phyloP scores from a whole-genome alignment of 2,797 vertebrate species.

The Channallabes apus region DNA sequence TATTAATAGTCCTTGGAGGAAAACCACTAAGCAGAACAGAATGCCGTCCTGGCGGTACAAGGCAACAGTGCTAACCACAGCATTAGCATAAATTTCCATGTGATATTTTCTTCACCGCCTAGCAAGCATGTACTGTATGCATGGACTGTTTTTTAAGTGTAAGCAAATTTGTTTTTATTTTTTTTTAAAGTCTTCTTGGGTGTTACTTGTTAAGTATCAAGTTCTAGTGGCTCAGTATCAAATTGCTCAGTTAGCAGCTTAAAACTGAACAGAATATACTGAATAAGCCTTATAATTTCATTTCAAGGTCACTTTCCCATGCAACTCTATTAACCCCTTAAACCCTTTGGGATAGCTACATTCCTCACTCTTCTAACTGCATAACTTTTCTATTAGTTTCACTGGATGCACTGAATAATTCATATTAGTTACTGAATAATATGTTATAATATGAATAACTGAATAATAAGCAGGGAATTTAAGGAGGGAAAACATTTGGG shows the following conservation, averaged over 20 bases:
- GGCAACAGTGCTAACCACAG: not conserved
- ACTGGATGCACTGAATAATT: slow-evolving; percentile 24
- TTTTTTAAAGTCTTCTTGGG: not conserved
- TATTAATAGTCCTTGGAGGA: too few relatives aligned
- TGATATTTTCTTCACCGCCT: not conserved
- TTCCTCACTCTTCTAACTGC: slow-evolving; percentile 16
- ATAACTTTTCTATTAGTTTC: slow-evolving; percentile 13
- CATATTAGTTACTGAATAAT: slow-evolving; percentile 17
- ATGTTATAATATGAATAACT: slow-evolving; percentile 24
- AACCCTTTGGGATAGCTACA: slow-evolving; percentile 1
- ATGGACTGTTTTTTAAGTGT: not conserved
- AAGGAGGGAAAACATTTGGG: slow-evolving; percentile 6
- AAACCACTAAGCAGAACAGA: too few relatives aligned
- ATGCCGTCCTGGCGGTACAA: too few relatives aligned
- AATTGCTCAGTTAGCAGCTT: not conserved
- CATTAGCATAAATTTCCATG: not conserved
- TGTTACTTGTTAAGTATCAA: not conserved
- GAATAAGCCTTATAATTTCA: slow-evolving; percentile 9
- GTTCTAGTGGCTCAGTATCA: not conserved
- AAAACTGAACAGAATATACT: not conserved
- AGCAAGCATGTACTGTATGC: not conserved
- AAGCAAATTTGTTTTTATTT: not conserved
- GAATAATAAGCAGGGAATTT: slow-evolving; percentile 25
- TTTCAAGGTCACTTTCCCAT: not conserved
- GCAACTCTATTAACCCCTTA: slow-evolving; percentile 10